Conservation (phyloP, 2,888 invertebrate genomes). For the Pherbina coryleti region DNA sequence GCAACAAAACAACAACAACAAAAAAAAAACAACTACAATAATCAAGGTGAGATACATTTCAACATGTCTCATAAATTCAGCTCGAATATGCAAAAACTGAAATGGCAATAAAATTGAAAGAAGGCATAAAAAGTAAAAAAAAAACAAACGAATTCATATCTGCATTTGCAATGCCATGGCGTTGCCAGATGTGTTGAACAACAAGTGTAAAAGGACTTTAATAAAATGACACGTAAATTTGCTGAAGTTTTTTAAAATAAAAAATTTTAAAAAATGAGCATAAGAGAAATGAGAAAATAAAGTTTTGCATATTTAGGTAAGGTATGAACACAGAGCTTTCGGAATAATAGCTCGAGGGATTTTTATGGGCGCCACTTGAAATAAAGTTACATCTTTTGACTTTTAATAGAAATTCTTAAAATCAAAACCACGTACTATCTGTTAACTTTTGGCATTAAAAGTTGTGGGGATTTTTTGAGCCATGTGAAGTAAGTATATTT, state of each 20-base stretch:
- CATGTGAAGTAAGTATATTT: too few species aligned
- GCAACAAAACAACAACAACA: slow-evolving; percentile 33
- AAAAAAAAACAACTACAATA: slow-evolving; percentile 43
- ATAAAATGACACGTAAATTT: not conserved
- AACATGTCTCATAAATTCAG: slow-evolving; percentile 66
- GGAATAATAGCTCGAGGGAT: too few species aligned
- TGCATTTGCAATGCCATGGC: not conserved
- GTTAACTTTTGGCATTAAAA: too few species aligned
- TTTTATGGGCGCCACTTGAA: too few species aligned
- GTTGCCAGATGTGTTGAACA: not conserved
- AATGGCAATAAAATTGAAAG: not conserved
- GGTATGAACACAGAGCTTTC: too few species aligned
- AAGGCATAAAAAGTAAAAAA: not conserved
- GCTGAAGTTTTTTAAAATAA: too few species aligned
- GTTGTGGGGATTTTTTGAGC: too few species aligned
- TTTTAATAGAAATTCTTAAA: too few species aligned
- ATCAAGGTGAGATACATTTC: slow-evolving; percentile 68
- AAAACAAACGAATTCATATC: not conserved
- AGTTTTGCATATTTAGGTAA: too few species aligned
- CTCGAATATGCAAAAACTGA: not conserved
- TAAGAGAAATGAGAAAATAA: too few species aligned
- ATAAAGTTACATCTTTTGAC: too few species aligned
- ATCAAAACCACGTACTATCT: too few species aligned
- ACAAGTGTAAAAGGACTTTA: not conserved
- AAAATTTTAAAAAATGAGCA: not conserved